These are phyloP conservation scores for Eueides isabella DNA, from an alignment of 1,140 invertebrate genomes.

Conservation along the genomic window DNA sequence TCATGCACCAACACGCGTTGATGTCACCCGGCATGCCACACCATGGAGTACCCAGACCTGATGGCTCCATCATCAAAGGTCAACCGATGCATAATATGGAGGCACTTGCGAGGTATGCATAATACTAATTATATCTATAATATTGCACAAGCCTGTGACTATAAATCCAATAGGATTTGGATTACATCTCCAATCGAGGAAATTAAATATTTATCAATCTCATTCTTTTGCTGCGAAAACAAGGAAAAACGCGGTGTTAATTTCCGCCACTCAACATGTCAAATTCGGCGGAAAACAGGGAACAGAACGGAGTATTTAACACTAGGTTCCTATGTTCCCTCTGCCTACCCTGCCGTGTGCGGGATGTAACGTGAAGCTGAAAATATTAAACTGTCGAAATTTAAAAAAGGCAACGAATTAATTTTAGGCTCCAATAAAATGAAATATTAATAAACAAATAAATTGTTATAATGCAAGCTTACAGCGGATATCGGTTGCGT, in stretches of 20 bases:
- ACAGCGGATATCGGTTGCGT: slow-evolving; percentile 51
- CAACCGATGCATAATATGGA: slow-evolving; percentile 92
- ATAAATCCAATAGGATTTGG: too few relatives aligned
- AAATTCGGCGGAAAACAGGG: too few relatives aligned
- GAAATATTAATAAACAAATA: slow-evolving; percentile 39
- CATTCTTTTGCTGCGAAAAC: too few relatives aligned
- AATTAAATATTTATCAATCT: too few relatives aligned
- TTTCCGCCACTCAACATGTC: too few relatives aligned
- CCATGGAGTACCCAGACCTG: slow-evolving; percentile 88
- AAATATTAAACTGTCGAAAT: neutral
- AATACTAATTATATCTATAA: neutral
- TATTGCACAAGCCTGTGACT: too few relatives aligned
- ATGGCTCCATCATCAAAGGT: slow-evolving; percentile 89
- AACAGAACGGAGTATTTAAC: too few relatives aligned
- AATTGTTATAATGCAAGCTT: slow-evolving; percentile 41
- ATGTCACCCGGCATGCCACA: slow-evolving; percentile 94
- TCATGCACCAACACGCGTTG: slow-evolving; percentile 93
- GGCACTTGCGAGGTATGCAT: slow-evolving; percentile 90
- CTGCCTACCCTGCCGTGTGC: too few relatives aligned
- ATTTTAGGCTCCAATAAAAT: slow-evolving; percentile 31
- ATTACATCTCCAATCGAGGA: too few relatives aligned
- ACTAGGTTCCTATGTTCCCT: too few relatives aligned
- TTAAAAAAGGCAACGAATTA: neutral
- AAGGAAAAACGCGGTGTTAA: too few relatives aligned
- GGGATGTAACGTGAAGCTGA: too few relatives aligned